phyloP scores from a whole-genome alignment of 2,888 invertebrate genomes.

The Sinopyrophorus schimmeli region DNA sequence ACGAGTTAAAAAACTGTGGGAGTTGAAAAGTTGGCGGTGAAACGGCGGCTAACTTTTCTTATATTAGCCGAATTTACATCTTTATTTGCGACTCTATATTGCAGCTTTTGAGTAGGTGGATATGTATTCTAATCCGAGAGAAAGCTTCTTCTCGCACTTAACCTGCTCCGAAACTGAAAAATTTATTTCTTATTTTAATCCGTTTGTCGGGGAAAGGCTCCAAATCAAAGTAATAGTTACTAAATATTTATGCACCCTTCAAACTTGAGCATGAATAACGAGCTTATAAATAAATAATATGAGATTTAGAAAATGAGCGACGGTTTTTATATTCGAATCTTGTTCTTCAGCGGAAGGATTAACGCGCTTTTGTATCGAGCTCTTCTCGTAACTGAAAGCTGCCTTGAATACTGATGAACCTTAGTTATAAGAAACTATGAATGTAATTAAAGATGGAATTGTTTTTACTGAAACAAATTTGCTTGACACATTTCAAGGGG shows the following conservation, averaged over 20 bases:
- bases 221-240: conserved; percentile 22
- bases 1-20: conserved; percentile 36
- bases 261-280: conserved; percentile 33
- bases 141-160: conserved; percentile 30
- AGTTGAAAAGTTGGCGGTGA: conserved; percentile 33
- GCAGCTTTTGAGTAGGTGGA: conserved; percentile 31
- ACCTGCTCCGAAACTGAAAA: conserved; percentile 6
- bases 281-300: conserved; percentile 37
- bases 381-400: conserved; percentile 31
- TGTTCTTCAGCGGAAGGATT: conserved; percentile 38
- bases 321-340: conserved; percentile 37
- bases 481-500: conserved; percentile 2
- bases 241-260: conserved; percentile 34
- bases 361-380: conserved; percentile 35
- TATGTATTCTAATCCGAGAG: conserved; percentile 33
- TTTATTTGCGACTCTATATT: conserved; percentile 37
- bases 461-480: conserved; percentile 13
- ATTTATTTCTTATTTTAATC: conserved; percentile 25
- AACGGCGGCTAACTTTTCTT: conserved; percentile 30
- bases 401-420: conserved; percentile 38
- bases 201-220: conserved; percentile 14
- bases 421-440: conserved; percentile 30
- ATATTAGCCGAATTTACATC: conserved; percentile 38
- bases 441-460: conserved; percentile 24
- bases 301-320: conserved; percentile 34